Evolutionary conservation across 2,888 invertebrate species (phyloP).

Genomic region (Loripinus fragilis): DNA sequence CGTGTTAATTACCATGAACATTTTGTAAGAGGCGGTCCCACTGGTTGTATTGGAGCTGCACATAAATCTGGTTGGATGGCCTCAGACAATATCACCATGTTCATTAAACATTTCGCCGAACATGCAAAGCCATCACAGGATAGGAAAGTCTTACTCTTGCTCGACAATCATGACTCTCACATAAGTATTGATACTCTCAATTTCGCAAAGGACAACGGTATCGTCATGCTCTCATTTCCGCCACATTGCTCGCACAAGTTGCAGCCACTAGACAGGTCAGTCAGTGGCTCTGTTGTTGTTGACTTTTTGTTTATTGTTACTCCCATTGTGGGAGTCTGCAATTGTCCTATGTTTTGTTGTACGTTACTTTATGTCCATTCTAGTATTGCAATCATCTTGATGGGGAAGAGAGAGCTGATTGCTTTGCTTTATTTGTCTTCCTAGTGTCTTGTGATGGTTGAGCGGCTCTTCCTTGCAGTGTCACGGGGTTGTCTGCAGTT

Average conservation of each 20-base stretch:
- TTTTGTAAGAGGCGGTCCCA: constrained; percentile 31
- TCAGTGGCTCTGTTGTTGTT: not conserved
- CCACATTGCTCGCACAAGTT: constrained; percentile 78
- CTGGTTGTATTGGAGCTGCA: constrained; percentile 32
- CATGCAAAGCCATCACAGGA: constrained; percentile 68
- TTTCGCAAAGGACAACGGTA: constrained; percentile 79
- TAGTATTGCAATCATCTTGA: too few relatives aligned
- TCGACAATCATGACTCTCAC: constrained; percentile 78
- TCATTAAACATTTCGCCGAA: constrained; percentile 54
- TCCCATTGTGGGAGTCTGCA: too few relatives aligned
- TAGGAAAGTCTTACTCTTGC: constrained; percentile 66
- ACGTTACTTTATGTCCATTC: too few relatives aligned
- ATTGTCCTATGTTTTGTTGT: too few relatives aligned
- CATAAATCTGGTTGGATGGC: constrained; percentile 75
- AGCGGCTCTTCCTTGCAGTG: too few relatives aligned
- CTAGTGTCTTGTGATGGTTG: too few relatives aligned
- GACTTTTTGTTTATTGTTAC: too few relatives aligned
- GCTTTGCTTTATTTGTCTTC: too few relatives aligned
- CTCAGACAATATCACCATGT: constrained; percentile 66
- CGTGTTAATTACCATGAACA: constrained; percentile 32
- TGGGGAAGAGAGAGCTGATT: too few relatives aligned
- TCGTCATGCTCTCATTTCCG: constrained; percentile 81
- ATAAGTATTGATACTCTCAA: constrained; percentile 65
- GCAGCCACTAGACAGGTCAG: not conserved
- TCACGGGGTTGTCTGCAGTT: too few relatives aligned